Conservation (phyloP, 2,113 vertebrate genomes). For the Acrocephalus kingi region DNA sequence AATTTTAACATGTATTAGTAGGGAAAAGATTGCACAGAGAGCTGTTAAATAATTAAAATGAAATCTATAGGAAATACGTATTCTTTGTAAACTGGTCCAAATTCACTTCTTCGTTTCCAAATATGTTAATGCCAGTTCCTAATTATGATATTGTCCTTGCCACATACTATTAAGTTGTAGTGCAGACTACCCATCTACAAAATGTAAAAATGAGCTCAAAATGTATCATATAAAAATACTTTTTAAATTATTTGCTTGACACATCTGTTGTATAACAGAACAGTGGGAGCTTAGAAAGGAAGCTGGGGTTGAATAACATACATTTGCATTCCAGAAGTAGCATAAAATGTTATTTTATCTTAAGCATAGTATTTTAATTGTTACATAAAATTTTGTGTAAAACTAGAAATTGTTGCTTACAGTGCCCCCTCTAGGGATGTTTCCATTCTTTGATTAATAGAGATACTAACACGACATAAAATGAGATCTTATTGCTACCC, state of each 20-base stretch:
- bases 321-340: slow-evolving; percentile 10
- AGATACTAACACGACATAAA: background rate
- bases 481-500: background rate
- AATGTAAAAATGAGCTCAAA: background rate
- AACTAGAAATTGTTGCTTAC: background rate
- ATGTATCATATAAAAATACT: background rate
- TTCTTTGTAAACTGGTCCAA: background rate
- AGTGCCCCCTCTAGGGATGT: background rate
- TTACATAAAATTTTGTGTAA: background rate
- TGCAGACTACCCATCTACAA: background rate
- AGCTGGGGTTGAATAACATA: background rate
- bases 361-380: background rate
- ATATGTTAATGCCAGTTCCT: background rate
- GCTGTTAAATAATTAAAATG: background rate
- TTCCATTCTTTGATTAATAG: background rate
- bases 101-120: background rate
- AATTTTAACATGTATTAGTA: background rate
- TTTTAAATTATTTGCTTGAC: background rate
- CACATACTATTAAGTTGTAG: background rate
- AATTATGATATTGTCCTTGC: background rate
- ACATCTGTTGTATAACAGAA: background rate
- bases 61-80: background rate
- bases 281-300: background rate
- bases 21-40: background rate
- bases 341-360: slow-evolving; percentile 2